Base-by-base conservation (phyloP, 2,797 vertebrate species). In the Chanos chanos region DNA sequence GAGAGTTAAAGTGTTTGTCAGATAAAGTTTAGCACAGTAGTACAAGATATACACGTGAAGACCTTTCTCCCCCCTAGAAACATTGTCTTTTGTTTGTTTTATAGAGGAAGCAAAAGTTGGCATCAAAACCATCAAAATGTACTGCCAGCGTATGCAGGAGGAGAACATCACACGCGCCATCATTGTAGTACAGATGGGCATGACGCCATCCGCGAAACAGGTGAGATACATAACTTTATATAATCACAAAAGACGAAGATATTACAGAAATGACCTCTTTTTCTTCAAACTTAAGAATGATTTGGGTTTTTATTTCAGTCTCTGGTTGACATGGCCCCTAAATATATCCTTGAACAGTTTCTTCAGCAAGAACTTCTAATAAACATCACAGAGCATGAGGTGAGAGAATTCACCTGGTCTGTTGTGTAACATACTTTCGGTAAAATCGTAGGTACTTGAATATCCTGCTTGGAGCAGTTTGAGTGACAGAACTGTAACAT, bases 101-200 rank as follows among this genome's bases (percentile, higher is more conserved):
- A 0, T 83, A 99, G 97, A 99, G 94, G 97, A 99, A 60, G 93
- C 96, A 18, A 99, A 98, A 56, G 97, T 99, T 19, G 96, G 97
- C 0, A 99, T 99, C 53, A 99, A 99, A 83, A 99, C 97, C 0
- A 99, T 99, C 69, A 99, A 99, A 79, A 96, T 98, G 90, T 99
- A 99, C 79, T 99, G 96, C 69, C 95, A 99, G 77, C 87, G 94
- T 21, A 99, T 98, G 96, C 97, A 99, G 81, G 96, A 99, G 66
- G 95, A 99, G 79, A 99, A 99, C 83, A 99, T 99, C 83, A 99
- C 96, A 0, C 81, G 95, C 0, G 95, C 95, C 0, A 90, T 96
- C 67, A 97, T 96, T 9, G 95, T 98, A 58, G 95, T 98, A 8
- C 97, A 99, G 83, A 95, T 97, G 76, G 96, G 96, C 61, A 98